Conservation (phyloP, 2,113 vertebrate genomes). For the Phylloscopus trochiloides region DNA sequence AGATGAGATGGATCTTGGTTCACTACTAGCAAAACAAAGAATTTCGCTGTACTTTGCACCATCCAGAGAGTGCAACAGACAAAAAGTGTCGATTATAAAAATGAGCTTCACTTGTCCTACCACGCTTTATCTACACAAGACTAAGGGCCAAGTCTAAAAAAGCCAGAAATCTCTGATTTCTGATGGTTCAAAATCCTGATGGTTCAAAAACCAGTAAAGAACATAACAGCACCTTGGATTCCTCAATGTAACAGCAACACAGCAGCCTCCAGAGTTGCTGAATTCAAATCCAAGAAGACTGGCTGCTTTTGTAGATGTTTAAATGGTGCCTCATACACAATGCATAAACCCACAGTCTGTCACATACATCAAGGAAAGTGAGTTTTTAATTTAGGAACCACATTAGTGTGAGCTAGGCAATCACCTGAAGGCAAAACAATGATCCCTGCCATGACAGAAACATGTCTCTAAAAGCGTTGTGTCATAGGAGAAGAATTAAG, state of each 20-base stretch:
- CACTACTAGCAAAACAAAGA: not conserved
- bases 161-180: not conserved
- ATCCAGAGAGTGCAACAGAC: not conserved
- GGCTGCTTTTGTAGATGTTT: not conserved
- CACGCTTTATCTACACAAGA: not conserved
- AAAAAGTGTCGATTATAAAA: not conserved
- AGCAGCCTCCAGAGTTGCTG: not conserved
- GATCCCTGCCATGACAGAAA: not conserved
- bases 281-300: not conserved
- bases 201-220: not conserved
- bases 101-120: not conserved
- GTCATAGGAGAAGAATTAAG: not conserved
- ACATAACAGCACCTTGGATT: not conserved
- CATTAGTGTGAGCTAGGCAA: accelerated
- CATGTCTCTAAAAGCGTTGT: not conserved
- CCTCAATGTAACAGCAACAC: not conserved
- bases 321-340: not conserved
- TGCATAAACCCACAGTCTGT: not conserved
- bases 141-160: not conserved
- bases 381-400: not conserved
- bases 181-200: not conserved
- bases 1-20: not conserved
- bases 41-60: not conserved
- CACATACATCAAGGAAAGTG: not conserved
- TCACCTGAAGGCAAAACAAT: not conserved